phyloP scores from a whole-genome alignment of 2,797 vertebrate genomes.

The Coccyzus lansbergi region DNA sequence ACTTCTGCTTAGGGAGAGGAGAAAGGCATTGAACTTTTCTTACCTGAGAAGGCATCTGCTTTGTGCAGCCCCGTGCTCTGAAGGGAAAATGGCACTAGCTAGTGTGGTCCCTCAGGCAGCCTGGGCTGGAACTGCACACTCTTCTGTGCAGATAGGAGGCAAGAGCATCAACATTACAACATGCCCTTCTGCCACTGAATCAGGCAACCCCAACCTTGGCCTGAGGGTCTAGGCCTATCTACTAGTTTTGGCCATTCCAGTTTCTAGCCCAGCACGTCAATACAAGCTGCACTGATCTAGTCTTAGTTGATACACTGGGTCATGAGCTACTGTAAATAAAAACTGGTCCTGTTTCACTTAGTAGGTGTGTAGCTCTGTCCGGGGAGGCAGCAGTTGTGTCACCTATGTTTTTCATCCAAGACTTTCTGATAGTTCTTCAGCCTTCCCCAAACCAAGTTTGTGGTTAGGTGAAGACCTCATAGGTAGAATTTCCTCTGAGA shows the following conservation, averaged over 20 bases:
- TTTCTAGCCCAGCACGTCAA: background rate
- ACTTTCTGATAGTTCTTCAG: background rate
- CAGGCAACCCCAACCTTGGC: background rate
- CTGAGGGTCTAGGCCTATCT: background rate
- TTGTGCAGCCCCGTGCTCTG: background rate
- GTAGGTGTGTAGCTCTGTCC: background rate
- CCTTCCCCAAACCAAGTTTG: background rate
- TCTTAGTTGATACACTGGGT: background rate
- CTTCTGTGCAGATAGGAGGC: accelerated
- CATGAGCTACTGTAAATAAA: background rate
- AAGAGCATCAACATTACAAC: background rate
- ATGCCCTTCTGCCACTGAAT: background rate
- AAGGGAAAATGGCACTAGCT: background rate
- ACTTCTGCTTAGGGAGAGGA: background rate
- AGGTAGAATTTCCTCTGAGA: background rate
- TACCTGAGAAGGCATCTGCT: background rate
- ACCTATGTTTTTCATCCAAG: accelerated
- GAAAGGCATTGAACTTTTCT: background rate
- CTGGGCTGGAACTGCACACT: background rate
- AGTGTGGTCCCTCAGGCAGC: background rate
- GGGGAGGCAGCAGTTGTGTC: background rate
- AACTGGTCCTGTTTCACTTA: background rate
- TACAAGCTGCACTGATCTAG: accelerated
- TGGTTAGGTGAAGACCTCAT: background rate
- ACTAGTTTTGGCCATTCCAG: background rate